Percentiles rank a stretch among this genome's conserved stretches.
These are phyloP conservation scores for Plotosus lineatus DNA, from an alignment of 2,113 vertebrate genomes.

Conservation along the genomic window DNA sequence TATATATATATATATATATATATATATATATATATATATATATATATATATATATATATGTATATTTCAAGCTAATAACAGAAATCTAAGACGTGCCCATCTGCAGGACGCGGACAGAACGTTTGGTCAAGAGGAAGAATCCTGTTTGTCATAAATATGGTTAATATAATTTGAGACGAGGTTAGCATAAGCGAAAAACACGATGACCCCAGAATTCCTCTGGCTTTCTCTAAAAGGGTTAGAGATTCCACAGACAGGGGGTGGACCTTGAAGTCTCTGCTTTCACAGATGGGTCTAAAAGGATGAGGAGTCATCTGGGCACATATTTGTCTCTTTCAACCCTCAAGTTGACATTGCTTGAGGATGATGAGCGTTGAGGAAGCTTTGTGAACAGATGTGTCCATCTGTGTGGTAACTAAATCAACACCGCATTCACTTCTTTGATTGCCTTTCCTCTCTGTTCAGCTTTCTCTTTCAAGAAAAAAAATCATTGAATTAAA, in stretches of 20 bases:
- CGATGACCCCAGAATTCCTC: conserved; percentile 49
- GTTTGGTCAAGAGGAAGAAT: conserved; percentile 65
- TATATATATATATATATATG: too few relatives aligned
- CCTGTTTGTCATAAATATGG: conserved; percentile 77
- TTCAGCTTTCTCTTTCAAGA: not conserved
- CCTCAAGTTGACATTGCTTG: conserved; percentile 74
- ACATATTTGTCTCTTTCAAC: conserved; percentile 70
- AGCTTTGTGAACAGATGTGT: conserved; percentile 68
- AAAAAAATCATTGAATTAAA: not conserved
- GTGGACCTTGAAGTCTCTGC: conserved; percentile 57
- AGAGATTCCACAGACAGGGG: conserved; percentile 64
- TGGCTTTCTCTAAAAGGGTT: conserved; percentile 75
- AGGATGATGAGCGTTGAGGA: conserved; percentile 63
- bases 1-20: too few relatives aligned
- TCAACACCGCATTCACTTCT: conserved; percentile 23
- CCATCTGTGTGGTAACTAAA: conserved; percentile 66
- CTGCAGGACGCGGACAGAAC: conserved; percentile 47
- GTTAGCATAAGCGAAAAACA: conserved; percentile 59
- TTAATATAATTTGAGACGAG: conserved; percentile 73
- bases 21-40: too few relatives aligned
- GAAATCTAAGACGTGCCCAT: conserved; percentile 34
- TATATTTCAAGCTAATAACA: conserved; percentile 14
- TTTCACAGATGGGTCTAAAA: conserved; percentile 68
- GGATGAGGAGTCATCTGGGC: conserved; percentile 75
- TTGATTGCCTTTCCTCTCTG: conserved; percentile 1